Percentiles rank a stretch among this genome's conserved stretches.
These are phyloP conservation scores for Corella eumyota DNA, from an alignment of 23 tunicate species.

Conservation along the genomic window DNA sequence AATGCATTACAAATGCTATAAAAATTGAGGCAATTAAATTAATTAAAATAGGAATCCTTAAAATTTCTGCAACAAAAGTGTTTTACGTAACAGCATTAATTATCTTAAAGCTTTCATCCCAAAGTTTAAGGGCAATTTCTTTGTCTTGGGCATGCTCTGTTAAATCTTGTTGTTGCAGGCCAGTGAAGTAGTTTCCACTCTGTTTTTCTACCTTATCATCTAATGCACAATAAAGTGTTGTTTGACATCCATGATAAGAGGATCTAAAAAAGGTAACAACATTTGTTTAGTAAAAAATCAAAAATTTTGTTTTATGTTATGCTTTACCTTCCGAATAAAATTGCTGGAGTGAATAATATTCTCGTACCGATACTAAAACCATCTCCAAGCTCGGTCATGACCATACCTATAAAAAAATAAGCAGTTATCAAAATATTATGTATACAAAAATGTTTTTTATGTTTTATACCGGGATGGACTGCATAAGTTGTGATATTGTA, in stretches of 20 bases:
- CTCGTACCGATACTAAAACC: too few species aligned
- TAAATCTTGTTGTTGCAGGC: not conserved
- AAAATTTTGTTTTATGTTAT: not conserved
- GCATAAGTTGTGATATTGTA: slow-evolving; percentile 37
- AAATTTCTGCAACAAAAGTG: too few species aligned
- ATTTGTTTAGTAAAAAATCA: not conserved
- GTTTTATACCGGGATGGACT: slow-evolving; percentile 50
- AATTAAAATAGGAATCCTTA: too few species aligned
- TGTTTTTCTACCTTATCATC: slow-evolving; percentile 19
- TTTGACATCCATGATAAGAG: slow-evolving; percentile 38
- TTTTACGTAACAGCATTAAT: too few species aligned
- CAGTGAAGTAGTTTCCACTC: slow-evolving; percentile 30
- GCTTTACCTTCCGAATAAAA: too few species aligned
- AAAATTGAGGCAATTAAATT: too few species aligned
- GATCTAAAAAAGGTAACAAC: slow-evolving; percentile 5
- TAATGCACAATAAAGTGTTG: slow-evolving; percentile 32
- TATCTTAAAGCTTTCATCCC: slow-evolving; percentile 21
- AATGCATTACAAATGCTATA: too few species aligned
- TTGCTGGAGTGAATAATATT: too few species aligned
- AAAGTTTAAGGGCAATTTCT: slow-evolving; percentile 6
- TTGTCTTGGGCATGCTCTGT: slow-evolving; percentile 2
- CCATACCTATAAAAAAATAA: too few species aligned
- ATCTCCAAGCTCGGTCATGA: too few species aligned
- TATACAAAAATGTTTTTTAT: too few species aligned
- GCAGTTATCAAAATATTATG: too few species aligned